phyloP scores from a whole-genome alignment of 1,140 invertebrate species.

The Babylonia areolata region DNA sequence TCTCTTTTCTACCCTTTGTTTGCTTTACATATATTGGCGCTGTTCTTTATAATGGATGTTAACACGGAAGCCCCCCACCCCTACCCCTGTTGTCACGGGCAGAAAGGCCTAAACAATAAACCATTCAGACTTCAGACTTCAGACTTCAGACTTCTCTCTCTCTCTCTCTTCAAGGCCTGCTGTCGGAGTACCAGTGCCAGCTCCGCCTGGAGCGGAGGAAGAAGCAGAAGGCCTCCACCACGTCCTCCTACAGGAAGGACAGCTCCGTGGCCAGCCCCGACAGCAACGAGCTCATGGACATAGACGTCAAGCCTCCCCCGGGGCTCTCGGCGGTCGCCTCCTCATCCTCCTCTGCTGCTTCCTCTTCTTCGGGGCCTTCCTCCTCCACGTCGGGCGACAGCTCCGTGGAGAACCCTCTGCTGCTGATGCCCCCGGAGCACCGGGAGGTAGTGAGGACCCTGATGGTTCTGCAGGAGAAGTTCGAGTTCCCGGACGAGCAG shows the following conservation, averaged over 20 bases:
- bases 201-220: slow-evolving; percentile 83
- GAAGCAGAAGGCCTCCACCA: slow-evolving; percentile 83
- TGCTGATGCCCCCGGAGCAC: slow-evolving; percentile 85
- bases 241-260: slow-evolving; percentile 81
- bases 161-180: slow-evolving; percentile 81
- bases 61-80: too few relatives aligned
- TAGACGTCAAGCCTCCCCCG: slow-evolving; percentile 15
- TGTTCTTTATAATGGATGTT: too few relatives aligned
- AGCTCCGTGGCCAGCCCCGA: slow-evolving; percentile 87
- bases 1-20: too few relatives aligned
- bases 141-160: too few relatives aligned
- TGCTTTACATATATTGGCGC: too few relatives aligned
- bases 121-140: too few relatives aligned
- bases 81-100: too few relatives aligned
- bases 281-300: slow-evolving; percentile 75
- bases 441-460: slow-evolving; percentile 95
- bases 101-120: too few relatives aligned
- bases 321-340: background rate
- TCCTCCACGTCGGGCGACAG: background rate
- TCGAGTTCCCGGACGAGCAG: slow-evolving; percentile 95
- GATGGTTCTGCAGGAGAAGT: slow-evolving; percentile 97
- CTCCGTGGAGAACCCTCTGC: slow-evolving; percentile 74
- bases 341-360: background rate
- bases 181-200: slow-evolving; percentile 96
- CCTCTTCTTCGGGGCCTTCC: too few relatives aligned